A percentile compares a stretch with the other conserved stretches of the same genome.
phyloP scores from a whole-genome alignment of 2,888 invertebrate genomes.

The Diplazon laetatorius region DNA sequence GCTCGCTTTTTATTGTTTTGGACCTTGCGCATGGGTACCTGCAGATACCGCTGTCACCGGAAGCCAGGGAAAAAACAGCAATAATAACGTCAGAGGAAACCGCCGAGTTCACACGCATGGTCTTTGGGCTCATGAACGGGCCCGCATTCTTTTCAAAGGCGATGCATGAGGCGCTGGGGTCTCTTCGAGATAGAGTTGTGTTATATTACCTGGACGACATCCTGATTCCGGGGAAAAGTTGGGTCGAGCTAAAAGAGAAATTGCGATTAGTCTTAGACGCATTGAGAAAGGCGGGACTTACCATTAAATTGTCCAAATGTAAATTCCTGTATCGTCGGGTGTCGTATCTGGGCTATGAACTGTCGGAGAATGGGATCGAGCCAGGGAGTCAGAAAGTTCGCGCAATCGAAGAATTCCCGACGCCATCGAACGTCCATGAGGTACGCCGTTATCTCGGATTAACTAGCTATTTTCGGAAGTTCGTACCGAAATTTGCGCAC shows the following conservation, averaged over 20 bases:
- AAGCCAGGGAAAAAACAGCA: neutral
- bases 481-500: too few species aligned
- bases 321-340: conserved; percentile 67
- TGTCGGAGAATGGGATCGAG: conserved; percentile 33
- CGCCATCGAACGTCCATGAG: conserved; percentile 26
- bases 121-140: neutral
- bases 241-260: neutral
- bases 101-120: too few species aligned
- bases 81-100: neutral
- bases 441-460: too few species aligned
- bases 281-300: conserved; percentile 68
- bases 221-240: neutral
- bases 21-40: neutral
- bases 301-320: conserved; percentile 71
- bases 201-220: too few species aligned
- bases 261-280: neutral
- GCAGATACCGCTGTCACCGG: neutral
- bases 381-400: conserved; percentile 62
- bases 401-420: conserved; percentile 58
- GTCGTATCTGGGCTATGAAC: conserved; percentile 71
- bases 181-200: neutral
- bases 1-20: too few species aligned
- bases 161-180: neutral
- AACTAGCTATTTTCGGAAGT: too few species aligned
- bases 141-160: too few species aligned